Evolutionary conservation across 2,797 vertebrate genomes (phyloP).

Genomic region (Macropus fuliginosus): DNA sequence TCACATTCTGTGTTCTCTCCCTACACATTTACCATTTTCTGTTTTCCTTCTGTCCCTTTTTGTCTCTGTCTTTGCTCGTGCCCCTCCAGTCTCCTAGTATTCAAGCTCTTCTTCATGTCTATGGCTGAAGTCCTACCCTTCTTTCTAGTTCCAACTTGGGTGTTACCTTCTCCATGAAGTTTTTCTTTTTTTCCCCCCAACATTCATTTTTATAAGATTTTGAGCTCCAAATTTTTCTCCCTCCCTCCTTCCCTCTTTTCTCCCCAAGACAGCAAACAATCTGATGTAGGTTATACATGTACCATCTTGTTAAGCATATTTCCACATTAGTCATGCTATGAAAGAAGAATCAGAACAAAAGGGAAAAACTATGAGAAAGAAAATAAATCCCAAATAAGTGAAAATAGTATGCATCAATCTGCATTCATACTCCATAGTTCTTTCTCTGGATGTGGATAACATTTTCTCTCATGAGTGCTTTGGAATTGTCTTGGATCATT

Average conservation of each 20-base stretch:
- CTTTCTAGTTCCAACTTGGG: neutral
- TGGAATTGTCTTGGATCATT: neutral
- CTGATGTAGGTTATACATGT: neutral
- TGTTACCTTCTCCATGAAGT: neutral
- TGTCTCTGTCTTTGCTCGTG: neutral
- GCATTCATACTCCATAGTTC: neutral
- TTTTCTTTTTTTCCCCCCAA: neutral
- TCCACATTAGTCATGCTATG: neutral
- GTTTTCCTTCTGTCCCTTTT: neutral
- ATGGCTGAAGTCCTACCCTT: neutral
- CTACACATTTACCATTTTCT: neutral
- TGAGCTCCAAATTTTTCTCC: neutral
- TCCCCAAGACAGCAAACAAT: neutral
- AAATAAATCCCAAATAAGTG: neutral
- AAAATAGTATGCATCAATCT: neutral
- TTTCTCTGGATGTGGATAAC: neutral
- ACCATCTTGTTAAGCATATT: neutral
- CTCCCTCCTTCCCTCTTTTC: too few relatives aligned
- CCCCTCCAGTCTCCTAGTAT: neutral
- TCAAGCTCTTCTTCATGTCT: too few relatives aligned
- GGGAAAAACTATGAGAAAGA: neutral
- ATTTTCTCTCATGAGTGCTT: neutral
- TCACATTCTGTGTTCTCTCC: neutral
- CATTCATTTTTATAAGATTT: neutral
- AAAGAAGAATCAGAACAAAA: neutral